Base-by-base conservation (phyloP, 2,113 vertebrate genomes). In the Clarias macrocephalus region DNA sequence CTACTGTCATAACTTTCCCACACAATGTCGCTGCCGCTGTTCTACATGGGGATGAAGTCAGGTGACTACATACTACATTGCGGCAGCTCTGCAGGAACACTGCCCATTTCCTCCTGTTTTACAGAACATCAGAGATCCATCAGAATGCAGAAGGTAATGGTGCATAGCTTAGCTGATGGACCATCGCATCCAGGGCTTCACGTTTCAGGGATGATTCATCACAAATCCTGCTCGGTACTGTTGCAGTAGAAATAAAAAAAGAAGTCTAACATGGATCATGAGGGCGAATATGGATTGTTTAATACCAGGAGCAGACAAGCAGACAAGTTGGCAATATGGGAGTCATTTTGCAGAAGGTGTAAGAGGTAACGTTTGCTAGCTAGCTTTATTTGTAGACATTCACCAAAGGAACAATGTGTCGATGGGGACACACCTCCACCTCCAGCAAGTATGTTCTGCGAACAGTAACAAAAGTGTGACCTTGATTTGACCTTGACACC, bases 161-260 rank as follows among this genome's bases (percentile, higher is more conserved):
- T n/a, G 77, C 59, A 37, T 87, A 86, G 70, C 83, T 33, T 82
- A 68, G 83, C 75, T 84, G 75, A 84, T 83, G 70, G 84, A 70
- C 86, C 70, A 75, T 81, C 68, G 42, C n/a, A 48, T 77, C 83
- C 65, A 66, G 28, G 11, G 70, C 83, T 89, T 85, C 87, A 70
- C 83, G 88, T 48, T 85, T 79, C 48, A 77, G 37, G 33, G 42
- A 77, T 87, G 60, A 79, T 79, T 80, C n/a, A 66, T 56, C 48
- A 30, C 73, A 23, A 15, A 52, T 48, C 21, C 16, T 15, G 48
- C 73, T 85, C 48, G n/a, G 52, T 76, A 54, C 25, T 54, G n/a
- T 7, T 37, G 21, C 63, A 54, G 75, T 30, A 85, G n/a, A 16
- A 57, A 57, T 48, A 57, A 66, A 65, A 79, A 77, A 30, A 77